Evolutionary conservation across 2,888 invertebrate species (phyloP).

Genomic region (Parasteatoda lunata): DNA sequence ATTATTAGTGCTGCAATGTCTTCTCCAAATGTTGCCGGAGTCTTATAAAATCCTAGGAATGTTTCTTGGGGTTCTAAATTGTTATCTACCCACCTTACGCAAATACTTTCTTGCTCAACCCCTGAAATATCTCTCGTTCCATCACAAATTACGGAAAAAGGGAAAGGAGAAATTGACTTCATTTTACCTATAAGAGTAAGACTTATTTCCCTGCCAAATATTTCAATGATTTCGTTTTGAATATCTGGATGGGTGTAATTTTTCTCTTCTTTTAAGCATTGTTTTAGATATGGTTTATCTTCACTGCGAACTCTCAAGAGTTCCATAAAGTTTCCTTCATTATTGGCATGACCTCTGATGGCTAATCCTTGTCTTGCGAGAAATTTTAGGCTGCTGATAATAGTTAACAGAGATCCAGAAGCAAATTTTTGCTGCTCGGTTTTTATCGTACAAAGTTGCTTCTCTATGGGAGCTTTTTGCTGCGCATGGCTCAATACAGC

Average conservation of each 20-base stretch:
- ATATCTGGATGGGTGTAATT: neutral
- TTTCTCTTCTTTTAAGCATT: neutral
- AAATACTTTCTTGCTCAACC: too few relatives aligned
- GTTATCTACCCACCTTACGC: neutral
- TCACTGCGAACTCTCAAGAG: constrained; percentile 1
- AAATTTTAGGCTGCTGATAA: too few relatives aligned
- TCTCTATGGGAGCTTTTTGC: too few relatives aligned
- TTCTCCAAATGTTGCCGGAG: neutral
- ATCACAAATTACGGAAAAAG: neutral
- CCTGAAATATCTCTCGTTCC: too few relatives aligned
- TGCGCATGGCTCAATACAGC: too few relatives aligned
- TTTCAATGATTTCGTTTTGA: neutral
- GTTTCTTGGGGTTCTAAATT: neutral
- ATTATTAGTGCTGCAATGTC: neutral
- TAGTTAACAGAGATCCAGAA: too few relatives aligned
- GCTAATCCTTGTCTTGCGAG: too few relatives aligned
- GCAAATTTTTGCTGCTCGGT: too few relatives aligned
- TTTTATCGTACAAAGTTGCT: too few relatives aligned
- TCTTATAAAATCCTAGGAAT: neutral
- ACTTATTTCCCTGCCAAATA: neutral
- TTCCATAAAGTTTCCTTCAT: constrained; percentile 7
- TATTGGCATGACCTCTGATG: too few relatives aligned
- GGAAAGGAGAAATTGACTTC: neutral
- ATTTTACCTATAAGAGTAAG: neutral
- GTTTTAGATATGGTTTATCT: neutral